Percentiles rank a stretch among this genome's conserved stretches.
Conservation (phyloP, 2,113 vertebrate species). For the Galbula dea region DNA sequence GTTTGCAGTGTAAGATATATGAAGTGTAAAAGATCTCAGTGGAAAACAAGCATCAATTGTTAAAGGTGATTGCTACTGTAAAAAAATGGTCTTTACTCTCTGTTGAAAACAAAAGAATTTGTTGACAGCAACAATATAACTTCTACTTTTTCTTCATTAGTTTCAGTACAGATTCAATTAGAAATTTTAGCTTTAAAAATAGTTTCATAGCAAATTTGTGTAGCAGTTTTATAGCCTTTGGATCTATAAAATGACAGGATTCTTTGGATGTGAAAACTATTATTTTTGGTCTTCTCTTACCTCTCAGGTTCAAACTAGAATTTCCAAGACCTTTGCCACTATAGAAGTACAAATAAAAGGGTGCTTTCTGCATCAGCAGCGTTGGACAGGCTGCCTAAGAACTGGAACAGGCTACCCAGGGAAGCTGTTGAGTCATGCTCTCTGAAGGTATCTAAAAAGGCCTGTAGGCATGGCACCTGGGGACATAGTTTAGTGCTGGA, state of each 20-base stretch:
- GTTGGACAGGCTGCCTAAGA: background rate
- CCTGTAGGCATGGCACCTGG: rapidly evolving
- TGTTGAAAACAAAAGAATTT: background rate
- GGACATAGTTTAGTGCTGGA: background rate
- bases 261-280: background rate
- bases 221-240: background rate
- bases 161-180: background rate
- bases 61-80: background rate
- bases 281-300: background rate
- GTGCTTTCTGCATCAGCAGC: background rate
- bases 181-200: background rate
- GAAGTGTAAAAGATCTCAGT: background rate
- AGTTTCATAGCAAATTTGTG: background rate
- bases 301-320: background rate
- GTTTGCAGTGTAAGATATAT: background rate
- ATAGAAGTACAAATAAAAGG: background rate
- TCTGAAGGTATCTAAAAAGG: background rate
- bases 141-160: background rate
- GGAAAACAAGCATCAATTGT: background rate
- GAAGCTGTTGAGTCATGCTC: background rate
- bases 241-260: background rate
- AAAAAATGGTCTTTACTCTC: background rate
- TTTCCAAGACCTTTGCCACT: background rate
- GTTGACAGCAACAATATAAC: background rate
- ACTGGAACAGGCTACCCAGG: background rate